Evolutionary conservation across 2,888 invertebrate genomes (phyloP).

Genomic region (Serrognathus titanus): DNA sequence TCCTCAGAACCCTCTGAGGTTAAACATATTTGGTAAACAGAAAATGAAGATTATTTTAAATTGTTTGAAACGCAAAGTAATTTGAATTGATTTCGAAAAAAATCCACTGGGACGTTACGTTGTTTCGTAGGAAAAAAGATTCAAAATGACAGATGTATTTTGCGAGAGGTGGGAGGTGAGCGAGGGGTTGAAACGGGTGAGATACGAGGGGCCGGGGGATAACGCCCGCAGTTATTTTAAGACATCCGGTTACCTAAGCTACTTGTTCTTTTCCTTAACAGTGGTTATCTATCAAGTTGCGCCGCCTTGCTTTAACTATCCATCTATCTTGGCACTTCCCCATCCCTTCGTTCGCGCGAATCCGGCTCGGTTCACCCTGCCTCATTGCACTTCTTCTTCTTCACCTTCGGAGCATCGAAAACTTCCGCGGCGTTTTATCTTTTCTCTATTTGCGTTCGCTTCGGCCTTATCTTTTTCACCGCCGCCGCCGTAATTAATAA

Average conservation of each 20-base stretch:
- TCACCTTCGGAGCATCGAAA: no score
- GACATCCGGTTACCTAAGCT: slow-evolving; percentile 28
- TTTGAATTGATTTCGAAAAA: neutral
- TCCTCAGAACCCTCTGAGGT: no score
- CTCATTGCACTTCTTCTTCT: no score
- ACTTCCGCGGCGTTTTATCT: no score
- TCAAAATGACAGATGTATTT: no score
- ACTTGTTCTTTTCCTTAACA: slow-evolving; percentile 39
- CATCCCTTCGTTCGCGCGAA: neutral
- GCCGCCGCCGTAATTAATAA: no score
- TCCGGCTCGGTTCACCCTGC: neutral
- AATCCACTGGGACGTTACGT: no score
- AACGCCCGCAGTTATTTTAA: slow-evolving; percentile 20
- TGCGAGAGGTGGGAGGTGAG: no score
- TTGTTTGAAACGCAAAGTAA: neutral
- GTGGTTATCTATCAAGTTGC: slow-evolving; percentile 43
- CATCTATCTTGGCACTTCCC: slow-evolving; percentile 1
- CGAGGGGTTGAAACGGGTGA: neutral
- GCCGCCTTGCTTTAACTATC: slow-evolving; percentile 26
- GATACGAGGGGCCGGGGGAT: neutral
- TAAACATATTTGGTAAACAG: no score
- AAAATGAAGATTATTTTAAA: neutral
- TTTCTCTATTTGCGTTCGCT: no score
- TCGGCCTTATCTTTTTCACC: no score
- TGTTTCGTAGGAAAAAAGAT: no score